Evolutionary conservation across 2,888 invertebrate species (phyloP).

Genomic region (Lithosia quadra): DNA sequence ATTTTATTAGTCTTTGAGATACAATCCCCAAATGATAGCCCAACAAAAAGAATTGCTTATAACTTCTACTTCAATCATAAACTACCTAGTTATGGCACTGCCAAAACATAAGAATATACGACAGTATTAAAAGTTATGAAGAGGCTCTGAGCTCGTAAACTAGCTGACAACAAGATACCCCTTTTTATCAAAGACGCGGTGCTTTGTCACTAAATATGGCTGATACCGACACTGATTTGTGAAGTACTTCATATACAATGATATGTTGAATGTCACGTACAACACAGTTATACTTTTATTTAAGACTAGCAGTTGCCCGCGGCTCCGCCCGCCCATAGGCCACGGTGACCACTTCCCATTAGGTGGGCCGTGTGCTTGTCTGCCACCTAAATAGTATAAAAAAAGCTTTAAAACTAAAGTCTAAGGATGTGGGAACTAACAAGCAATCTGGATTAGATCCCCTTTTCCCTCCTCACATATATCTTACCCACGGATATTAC

Average conservation of each 20-base stretch:
- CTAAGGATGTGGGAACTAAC: too few species aligned
- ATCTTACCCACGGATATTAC: too few species aligned
- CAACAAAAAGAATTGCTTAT: not conserved
- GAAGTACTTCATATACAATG: not conserved
- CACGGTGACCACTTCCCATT: too few species aligned
- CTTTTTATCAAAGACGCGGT: conserved; percentile 48
- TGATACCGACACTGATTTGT: conserved; percentile 17
- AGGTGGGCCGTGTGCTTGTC: too few species aligned
- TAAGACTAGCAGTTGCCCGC: not conserved
- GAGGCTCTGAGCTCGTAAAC: conserved; percentile 42
- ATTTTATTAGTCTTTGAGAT: not conserved
- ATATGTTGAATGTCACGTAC: not conserved
- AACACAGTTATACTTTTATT: conserved; percentile 11
- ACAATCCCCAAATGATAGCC: not conserved
- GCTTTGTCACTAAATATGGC: conserved; percentile 40
- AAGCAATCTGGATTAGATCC: too few species aligned
- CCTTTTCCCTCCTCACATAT: too few species aligned
- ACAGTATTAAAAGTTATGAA: conserved; percentile 24
- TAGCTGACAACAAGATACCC: conserved; percentile 52
- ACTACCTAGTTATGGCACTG: not conserved
- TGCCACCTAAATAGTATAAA: too few species aligned
- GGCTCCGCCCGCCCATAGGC: too few species aligned
- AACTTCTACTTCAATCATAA: conserved; percentile 10
- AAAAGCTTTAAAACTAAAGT: too few species aligned
- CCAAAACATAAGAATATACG: not conserved